A percentile compares a stretch with the other conserved stretches of the same genome.
Evolutionary conservation across 1,140 invertebrate species (phyloP).

Genomic region (Plectrocnemia conspersa): DNA sequence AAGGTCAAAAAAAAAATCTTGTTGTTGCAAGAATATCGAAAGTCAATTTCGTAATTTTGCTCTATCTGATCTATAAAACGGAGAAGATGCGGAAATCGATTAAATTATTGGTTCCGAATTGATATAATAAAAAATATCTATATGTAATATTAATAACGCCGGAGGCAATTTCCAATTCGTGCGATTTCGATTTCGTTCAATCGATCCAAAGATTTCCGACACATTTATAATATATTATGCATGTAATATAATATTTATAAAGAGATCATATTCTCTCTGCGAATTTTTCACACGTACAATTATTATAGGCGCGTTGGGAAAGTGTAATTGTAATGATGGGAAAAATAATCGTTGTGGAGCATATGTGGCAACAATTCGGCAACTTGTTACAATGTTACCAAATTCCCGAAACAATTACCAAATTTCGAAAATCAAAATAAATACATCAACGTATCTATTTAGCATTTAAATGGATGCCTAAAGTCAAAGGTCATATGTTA

Average conservation of each 20-base stretch:
- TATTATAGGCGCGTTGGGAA: slow-evolving; percentile 14
- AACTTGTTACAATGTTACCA: slow-evolving; percentile 2
- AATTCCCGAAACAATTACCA: slow-evolving; percentile 14
- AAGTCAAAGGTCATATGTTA: no score
- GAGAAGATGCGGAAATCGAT: no score
- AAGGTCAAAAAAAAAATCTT: no score
- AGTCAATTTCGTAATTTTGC: no score
- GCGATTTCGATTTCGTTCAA: background rate
- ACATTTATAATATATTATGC: no score
- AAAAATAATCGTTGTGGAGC: slow-evolving; percentile 6
- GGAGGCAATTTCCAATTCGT: background rate
- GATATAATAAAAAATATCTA: background rate
- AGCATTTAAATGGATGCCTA: no score
- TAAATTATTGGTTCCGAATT: no score
- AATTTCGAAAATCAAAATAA: slow-evolving; percentile 11
- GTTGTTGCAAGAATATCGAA: no score
- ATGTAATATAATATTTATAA: no score
- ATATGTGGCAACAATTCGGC: slow-evolving; percentile 10
- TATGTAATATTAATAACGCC: background rate
- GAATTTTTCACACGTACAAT: slow-evolving; percentile 18
- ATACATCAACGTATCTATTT: no score
- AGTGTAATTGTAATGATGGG: slow-evolving; percentile 19
- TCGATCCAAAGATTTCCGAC: no score
- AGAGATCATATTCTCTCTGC: slow-evolving; percentile 15
- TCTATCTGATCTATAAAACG: no score